These are phyloP conservation scores for Brachylomia viminalis DNA, from an alignment of 2,888 invertebrate genomes.

Conservation along the genomic window DNA sequence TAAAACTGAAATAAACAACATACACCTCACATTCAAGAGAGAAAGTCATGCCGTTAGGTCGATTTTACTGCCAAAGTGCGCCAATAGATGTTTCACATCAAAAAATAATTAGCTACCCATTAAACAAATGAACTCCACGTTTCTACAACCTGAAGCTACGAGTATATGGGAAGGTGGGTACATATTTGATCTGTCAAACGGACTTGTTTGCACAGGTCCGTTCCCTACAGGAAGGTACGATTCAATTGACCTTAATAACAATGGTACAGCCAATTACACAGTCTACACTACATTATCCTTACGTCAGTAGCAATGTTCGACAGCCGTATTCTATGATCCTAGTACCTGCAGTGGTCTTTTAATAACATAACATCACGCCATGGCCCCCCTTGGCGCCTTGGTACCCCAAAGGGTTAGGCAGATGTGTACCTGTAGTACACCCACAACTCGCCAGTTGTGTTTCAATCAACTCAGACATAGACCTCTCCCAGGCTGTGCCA, in stretches of 20 bases:
- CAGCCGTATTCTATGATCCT: not conserved
- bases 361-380: not conserved
- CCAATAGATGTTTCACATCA: no score
- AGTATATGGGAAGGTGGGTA: not conserved
- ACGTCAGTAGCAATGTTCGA: not conserved
- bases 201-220: conserved; percentile 19
- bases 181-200: conserved; percentile 30
- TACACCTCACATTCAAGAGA: no score
- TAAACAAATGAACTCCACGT: conserved; percentile 5
- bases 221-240: conserved; percentile 7
- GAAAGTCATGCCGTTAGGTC: no score
- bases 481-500: no score
- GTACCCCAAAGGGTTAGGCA: not conserved
- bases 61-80: no score
- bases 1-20: no score
- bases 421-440: not conserved
- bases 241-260: conserved; percentile 31
- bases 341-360: not conserved
- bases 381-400: no score
- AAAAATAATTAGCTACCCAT: not conserved
- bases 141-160: not conserved
- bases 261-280: conserved; percentile 14
- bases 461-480: no score
- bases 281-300: not conserved
- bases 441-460: not conserved